These are phyloP conservation scores for Otolemur garnettii DNA, from an alignment of 2,113 vertebrate genomes.

Conservation along the genomic window DNA sequence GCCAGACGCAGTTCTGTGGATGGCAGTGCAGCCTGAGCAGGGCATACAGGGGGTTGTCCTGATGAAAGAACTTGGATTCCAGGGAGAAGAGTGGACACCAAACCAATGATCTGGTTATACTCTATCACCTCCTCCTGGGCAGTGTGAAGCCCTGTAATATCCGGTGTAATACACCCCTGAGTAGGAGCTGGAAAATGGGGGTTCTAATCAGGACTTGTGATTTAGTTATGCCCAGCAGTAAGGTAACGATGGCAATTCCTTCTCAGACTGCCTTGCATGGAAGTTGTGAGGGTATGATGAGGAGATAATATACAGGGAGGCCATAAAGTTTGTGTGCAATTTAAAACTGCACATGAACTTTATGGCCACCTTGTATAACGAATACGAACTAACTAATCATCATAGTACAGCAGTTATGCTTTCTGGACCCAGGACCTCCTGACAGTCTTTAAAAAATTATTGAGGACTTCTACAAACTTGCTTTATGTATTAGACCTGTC, in stretches of 20 bases:
- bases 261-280: background rate
- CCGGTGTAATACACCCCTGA: too few relatives aligned
- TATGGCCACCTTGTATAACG: background rate
- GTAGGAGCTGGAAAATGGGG: background rate
- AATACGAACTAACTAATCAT: background rate
- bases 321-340: too few relatives aligned
- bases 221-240: background rate
- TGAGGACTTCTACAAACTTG: background rate
- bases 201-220: background rate
- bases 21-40: background rate
- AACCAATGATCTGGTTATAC: background rate
- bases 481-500: background rate
- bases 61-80: background rate
- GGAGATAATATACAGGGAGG: background rate
- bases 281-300: background rate
- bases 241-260: background rate
- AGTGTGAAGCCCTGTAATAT: background rate
- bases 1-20: background rate
- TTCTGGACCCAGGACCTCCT: background rate
- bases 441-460: background rate
- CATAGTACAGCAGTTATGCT: background rate
- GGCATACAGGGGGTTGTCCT: background rate
- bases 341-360: too few relatives aligned
- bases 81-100: background rate
- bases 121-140: background rate